Conservation (phyloP, 2,888 invertebrate genomes). For the Cephus runcator region DNA sequence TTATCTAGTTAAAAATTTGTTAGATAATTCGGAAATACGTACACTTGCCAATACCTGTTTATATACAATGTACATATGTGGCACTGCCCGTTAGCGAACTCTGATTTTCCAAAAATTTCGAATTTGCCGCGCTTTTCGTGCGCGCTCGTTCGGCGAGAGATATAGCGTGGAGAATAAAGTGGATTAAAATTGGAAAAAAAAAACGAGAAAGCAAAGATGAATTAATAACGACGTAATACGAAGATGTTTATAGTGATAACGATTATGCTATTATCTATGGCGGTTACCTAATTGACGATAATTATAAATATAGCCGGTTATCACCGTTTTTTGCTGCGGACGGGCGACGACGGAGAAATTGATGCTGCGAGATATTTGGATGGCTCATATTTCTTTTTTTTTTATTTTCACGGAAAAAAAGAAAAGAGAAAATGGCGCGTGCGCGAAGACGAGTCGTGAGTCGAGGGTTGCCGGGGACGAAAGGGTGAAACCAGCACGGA, state of each 20-base stretch:
- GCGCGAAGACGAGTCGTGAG: too few relatives aligned
- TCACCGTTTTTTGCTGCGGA: constrained; percentile 21
- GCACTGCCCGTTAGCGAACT: constrained; percentile 55
- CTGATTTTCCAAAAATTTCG: constrained; percentile 15
- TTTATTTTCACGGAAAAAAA: not conserved
- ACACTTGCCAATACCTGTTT: constrained; percentile 62
- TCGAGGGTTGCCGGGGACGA: not conserved
- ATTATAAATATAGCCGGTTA: constrained; percentile 16
- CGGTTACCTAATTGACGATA: constrained; percentile 14
- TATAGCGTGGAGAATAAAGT: not conserved
- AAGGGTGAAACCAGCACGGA: not conserved
- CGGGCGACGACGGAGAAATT: constrained; percentile 1
- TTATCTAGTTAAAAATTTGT: constrained; percentile 61
- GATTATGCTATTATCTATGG: constrained; percentile 19
- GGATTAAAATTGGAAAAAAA: constrained; percentile 1
- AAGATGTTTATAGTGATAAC: constrained; percentile 8
- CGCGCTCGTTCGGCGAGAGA: constrained; percentile 10
- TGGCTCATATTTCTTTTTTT: not conserved
- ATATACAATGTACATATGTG: constrained; percentile 62
- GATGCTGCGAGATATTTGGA: not conserved
- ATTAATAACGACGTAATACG: constrained; percentile 12
- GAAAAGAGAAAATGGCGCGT: not conserved
- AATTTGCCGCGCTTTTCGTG: constrained; percentile 19
- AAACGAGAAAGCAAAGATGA: constrained; percentile 12
- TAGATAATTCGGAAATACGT: constrained; percentile 54